Evolutionary conservation across 2,888 invertebrate genomes (phyloP), one percentile per base, ranked within the genome.

Genomic region (Theodoxus fluviatilis): DNA sequence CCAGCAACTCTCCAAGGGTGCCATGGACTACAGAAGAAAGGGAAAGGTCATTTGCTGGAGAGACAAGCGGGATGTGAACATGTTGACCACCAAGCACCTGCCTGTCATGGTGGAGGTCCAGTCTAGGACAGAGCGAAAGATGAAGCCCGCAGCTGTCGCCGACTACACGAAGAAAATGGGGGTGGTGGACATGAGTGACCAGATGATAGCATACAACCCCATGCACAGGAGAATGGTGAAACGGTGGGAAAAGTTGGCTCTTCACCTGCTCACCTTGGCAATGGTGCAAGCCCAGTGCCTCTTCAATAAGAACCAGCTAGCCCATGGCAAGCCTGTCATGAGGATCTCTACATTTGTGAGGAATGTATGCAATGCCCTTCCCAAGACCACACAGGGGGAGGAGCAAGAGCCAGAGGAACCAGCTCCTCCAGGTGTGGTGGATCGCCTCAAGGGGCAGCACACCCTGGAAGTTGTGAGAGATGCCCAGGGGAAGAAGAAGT

Each of bases 221-320:
- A 2, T 70, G 9, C 67, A 72, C 43, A 22, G 70, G 15, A 70
- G 65, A 25, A 72, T 70, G 1, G 28, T 72, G 57, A 72, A 67
- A 33, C 70, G 72, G 72, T 70, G 67, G 70, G 64, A 70, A 22
- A 72, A 70, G 33, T 40, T 64, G 57, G 57, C 57, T 3, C 37
- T 68, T 9, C 64, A 71, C 63, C 37, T 71, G 7, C 31, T 71
- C 28, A 64, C 68, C 3, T 55, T 65, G 12, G 35, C 63, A n/a
- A 49, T 64, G 33, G 40, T 68, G 4, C 68, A 71, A 43, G 33
- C 57, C 31, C 43, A 35, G 22, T n/a, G 31, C 9, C 4, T 67
- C 28, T 67, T 49, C 63, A 61, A 61, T 35, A 67, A 71, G n/a
- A n/a, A n/a, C n/a, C n/a, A n/a, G n/a, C n/a, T n/a, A n/a, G n/a